Conservation (phyloP, 2,888 invertebrate genomes). For the Acanthopleura granulata region DNA sequence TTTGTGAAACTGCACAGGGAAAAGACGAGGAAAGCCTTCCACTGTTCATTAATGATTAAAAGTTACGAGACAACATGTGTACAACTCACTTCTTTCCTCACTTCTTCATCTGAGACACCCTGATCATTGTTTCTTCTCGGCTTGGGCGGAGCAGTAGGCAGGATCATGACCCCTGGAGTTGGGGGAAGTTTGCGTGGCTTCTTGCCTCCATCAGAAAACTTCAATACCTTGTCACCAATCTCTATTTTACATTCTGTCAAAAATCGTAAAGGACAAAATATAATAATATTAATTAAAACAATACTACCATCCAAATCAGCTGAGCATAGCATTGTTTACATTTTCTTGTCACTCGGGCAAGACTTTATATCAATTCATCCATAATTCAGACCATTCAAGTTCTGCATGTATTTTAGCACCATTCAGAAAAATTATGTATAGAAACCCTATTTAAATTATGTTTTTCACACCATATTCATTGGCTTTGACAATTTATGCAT, state of each 20-base stretch:
- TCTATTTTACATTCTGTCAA: constrained; percentile 48
- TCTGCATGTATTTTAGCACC: no score
- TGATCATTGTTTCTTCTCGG: constrained; percentile 28
- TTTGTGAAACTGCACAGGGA: no score
- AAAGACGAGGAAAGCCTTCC: no score
- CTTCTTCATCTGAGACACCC: background rate
- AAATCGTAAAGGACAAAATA: background rate
- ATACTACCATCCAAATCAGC: background rate
- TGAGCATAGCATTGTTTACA: background rate
- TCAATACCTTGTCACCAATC: constrained; percentile 51
- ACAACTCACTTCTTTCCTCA: background rate
- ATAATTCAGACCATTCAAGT: no score
- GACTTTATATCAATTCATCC: no score
- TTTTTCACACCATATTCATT: no score
- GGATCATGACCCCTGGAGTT: constrained; percentile 49
- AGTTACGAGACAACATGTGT: background rate
- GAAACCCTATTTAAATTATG: no score
- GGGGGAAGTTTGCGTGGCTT: constrained; percentile 50
- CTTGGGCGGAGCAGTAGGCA: constrained; percentile 48
- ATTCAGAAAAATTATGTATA: no score
- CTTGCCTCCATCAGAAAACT: constrained; percentile 45
- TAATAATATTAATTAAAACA: background rate
- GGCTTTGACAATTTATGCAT: no score
- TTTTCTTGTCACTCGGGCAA: no score
- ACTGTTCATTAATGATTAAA: background rate